Evolutionary conservation across 2,888 invertebrate species (phyloP), one percentile per base, ranked within the genome.

Genomic region (Resseliella maxima): DNA sequence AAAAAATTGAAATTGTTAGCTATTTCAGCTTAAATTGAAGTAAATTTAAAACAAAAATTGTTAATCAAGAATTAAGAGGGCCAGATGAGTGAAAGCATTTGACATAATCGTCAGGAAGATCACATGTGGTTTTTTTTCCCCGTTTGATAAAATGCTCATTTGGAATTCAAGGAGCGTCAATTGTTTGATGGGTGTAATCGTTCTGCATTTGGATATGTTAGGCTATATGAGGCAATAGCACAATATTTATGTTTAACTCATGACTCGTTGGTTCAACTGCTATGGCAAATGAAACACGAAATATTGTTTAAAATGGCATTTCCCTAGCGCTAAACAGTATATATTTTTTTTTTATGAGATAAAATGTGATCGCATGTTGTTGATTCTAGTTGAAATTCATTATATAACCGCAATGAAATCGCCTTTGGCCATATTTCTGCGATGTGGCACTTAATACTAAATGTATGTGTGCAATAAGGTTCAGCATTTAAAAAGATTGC

Each of bases 41-140:
- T 35, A 72, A 72, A 72, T 72, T 72, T 72, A 72, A 72, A 72
- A 59, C 3, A 31, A 27, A 72, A 18, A 27, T 31, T 72, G 27
- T 35, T 72, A 72, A 72, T 72, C 27, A 72, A 72, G 72, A 72
- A 38, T 83, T 83, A 36, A 83, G 83, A 83, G 83, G 83, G 83
- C 83, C 35, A 83, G n/a, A 38, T 38, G 31, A 72, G 35, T 72
- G 72, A 59, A 59, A 59, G 12, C 50, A 18, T 2, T 50, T 50
- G 50, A 21, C 2, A 18, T 21, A 18, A 3, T 50, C 18, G 21
- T 50, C 50, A 59, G 59, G 59, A 59, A 24, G 59, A 59, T 59
- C 59, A 24, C 59, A 59, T 59, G 59, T 59, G 59, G 59, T 59
- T 59, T 50, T 59, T 50, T n/a, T n/a, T n/a, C n/a, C n/a, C 59